Percentiles rank a stretch among this genome's conserved stretches.
Conservation (phyloP, 2,888 invertebrate species). For the Patella ulyssiponensis region DNA sequence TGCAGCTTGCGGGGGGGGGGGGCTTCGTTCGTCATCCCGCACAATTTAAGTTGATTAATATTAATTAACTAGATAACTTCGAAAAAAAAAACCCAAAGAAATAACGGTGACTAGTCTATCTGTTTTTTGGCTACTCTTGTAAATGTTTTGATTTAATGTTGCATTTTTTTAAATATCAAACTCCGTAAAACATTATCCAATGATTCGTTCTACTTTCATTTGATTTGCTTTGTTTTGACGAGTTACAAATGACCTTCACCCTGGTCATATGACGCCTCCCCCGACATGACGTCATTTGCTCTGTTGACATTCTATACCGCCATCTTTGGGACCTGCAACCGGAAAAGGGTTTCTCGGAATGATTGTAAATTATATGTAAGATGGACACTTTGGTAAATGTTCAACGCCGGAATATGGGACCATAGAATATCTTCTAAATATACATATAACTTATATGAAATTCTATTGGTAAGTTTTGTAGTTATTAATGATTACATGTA, state of each 20-base stretch:
- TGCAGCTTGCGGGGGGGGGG: too few species aligned
- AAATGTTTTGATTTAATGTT: too few species aligned
- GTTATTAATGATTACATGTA: too few species aligned
- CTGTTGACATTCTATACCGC: slow-evolving; percentile 51
- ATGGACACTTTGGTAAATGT: slow-evolving; percentile 20
- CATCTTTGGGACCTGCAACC: slow-evolving; percentile 40
- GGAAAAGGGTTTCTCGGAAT: slow-evolving; percentile 20
- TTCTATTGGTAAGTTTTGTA: slow-evolving; percentile 9
- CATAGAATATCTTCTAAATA: slow-evolving; percentile 12
- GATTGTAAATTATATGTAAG: too few species aligned
- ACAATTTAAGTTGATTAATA: too few species aligned
- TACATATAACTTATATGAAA: neutral
- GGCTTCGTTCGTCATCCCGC: too few species aligned
- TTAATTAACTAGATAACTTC: too few species aligned
- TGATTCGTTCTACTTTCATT: neutral
- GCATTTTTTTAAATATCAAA: too few species aligned
- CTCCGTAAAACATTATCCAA: too few species aligned
- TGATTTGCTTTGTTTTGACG: neutral
- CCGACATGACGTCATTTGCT: slow-evolving; percentile 45
- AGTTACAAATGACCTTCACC: slow-evolving; percentile 30
- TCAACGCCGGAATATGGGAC: slow-evolving; percentile 14
- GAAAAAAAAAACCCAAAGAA: too few species aligned
- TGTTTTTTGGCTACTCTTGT: too few species aligned
- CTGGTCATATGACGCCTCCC: slow-evolving; percentile 40
- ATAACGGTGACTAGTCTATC: too few species aligned